phyloP scores from a whole-genome alignment of 2,113 vertebrate genomes.

The Triplophysa tibetana region DNA sequence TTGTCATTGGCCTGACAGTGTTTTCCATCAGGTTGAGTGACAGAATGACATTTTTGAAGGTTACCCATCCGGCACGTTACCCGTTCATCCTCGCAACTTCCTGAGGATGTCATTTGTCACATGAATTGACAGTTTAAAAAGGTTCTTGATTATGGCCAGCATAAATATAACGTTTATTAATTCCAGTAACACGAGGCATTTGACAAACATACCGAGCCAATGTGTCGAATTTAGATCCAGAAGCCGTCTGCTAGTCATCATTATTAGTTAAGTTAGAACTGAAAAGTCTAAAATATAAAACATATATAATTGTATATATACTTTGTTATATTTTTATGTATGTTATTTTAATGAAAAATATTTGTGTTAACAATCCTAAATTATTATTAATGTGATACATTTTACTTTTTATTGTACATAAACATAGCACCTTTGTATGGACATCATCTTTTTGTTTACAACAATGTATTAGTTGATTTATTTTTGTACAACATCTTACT shows the following conservation, averaged over 20 bases:
- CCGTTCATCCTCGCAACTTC: conserved; percentile 4
- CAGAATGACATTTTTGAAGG: conserved; percentile 58
- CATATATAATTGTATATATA: background rate
- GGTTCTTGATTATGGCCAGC: conserved; percentile 33
- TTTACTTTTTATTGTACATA: conserved; percentile 9
- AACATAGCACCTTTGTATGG: conserved; percentile 20
- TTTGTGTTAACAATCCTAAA: conserved; percentile 41
- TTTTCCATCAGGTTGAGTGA: conserved; percentile 55
- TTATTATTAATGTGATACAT: conserved; percentile 35
- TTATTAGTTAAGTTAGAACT: background rate
- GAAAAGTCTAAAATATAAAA: background rate
- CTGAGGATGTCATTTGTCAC: conserved; percentile 42
- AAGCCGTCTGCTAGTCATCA: background rate
- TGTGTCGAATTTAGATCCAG: background rate
- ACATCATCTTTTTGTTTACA: background rate
- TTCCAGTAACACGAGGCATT: conserved; percentile 6
- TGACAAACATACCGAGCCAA: background rate
- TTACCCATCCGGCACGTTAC: conserved; percentile 43
- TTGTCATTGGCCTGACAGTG: conserved; percentile 54
- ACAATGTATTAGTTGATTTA: background rate
- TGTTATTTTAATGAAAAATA: conserved; percentile 8
- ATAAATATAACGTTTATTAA: conserved; percentile 29
- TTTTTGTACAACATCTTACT: background rate
- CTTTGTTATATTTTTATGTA: background rate
- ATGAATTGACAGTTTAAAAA: conserved; percentile 8